Conservation (phyloP, 2,113 vertebrate genomes). For the Pholis gunnellus region DNA sequence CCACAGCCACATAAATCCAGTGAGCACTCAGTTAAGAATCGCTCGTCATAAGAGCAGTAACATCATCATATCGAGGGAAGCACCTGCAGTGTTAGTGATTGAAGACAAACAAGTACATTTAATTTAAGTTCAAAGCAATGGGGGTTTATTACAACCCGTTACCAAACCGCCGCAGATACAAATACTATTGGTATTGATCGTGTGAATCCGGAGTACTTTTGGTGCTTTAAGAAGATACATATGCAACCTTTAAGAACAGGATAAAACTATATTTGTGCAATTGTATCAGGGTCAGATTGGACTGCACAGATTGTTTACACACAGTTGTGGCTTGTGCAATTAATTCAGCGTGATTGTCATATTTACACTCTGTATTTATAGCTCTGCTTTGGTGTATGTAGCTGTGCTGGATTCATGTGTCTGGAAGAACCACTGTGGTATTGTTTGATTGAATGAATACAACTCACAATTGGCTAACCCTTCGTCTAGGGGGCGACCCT, state of each 20-base stretch:
- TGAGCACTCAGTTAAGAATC: slow-evolving; percentile 54
- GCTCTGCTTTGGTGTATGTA: background rate
- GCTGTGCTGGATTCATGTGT: background rate
- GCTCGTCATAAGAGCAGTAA: slow-evolving; percentile 51
- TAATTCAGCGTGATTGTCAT: slow-evolving; percentile 1
- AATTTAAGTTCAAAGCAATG: background rate
- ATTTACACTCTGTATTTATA: background rate
- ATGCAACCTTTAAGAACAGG: background rate
- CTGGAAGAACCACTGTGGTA: background rate
- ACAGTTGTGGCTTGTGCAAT: background rate
- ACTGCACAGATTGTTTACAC: background rate
- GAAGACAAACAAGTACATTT: slow-evolving; percentile 32
- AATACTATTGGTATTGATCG: background rate
- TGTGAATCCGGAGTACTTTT: slow-evolving; percentile 15
- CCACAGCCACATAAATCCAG: slow-evolving; percentile 16
- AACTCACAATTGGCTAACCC: background rate
- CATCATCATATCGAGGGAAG: slow-evolving; percentile 51
- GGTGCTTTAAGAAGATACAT: background rate
- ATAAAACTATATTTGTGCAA: background rate
- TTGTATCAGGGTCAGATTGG: background rate
- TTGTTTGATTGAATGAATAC: background rate
- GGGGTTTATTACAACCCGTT: slow-evolving; percentile 2
- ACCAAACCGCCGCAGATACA: background rate
- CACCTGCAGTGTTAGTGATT: slow-evolving; percentile 45
- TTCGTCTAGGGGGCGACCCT: no score